Percentiles rank a stretch among this genome's conserved stretches.
Conservation (phyloP, 1,140 invertebrate species). For the Vollenhovia emeryi region DNA sequence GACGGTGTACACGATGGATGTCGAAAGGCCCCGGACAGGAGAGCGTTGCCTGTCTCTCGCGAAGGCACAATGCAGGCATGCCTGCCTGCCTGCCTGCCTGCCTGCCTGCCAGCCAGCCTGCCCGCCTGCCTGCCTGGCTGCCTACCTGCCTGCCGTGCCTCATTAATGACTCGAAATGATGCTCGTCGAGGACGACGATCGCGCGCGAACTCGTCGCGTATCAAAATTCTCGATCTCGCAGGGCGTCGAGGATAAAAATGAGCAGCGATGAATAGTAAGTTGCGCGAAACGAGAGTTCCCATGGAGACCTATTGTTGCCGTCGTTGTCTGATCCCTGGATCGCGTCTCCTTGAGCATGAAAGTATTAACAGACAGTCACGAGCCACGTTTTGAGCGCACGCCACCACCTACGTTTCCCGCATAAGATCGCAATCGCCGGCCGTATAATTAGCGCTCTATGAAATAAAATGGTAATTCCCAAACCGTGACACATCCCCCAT, state of each 20-base stretch:
- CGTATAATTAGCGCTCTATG: slow-evolving; percentile 15
- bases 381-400: slow-evolving; percentile 32
- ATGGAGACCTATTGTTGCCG: slow-evolving; percentile 36
- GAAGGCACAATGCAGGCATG: slow-evolving; percentile 51
- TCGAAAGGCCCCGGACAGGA: slow-evolving; percentile 60
- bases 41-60: slow-evolving; percentile 62
- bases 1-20: slow-evolving; percentile 66
- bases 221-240: slow-evolving; percentile 26
- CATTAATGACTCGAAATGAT: slow-evolving; percentile 67
- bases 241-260: slow-evolving; percentile 11
- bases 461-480: slow-evolving; percentile 38
- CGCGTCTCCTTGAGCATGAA: slow-evolving; percentile 44
- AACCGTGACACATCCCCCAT: background rate
- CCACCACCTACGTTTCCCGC: slow-evolving; percentile 19
- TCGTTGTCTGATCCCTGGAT: slow-evolving; percentile 46
- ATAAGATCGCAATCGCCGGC: slow-evolving; percentile 39
- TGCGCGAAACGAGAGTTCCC: slow-evolving; percentile 53
- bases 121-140: background rate
- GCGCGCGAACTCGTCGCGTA: slow-evolving; percentile 7
- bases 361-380: slow-evolving; percentile 30
- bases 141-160: slow-evolving; percentile 47
- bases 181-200: slow-evolving; percentile 64
- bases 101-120: background rate
- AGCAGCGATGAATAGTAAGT: slow-evolving; percentile 39
- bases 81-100: background rate